Base-by-base conservation (phyloP, 37 sponge, comb jelly and placozoan species). In the Sycon ciliatum region DNA sequence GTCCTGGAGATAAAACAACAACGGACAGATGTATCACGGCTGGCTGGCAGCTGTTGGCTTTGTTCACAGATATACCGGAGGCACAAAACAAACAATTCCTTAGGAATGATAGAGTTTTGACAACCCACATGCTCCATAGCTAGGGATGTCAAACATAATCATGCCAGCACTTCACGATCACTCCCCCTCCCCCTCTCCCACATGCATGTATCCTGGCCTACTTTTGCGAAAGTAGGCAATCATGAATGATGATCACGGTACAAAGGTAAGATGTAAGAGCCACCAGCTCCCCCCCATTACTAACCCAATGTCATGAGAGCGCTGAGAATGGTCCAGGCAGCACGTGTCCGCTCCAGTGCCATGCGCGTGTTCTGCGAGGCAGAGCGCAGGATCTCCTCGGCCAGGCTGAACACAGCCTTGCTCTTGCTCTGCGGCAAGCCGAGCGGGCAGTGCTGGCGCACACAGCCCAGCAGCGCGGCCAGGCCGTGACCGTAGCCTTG, bases 321-420 rank as follows among this genome's bases (percentile, higher is more conserved):
- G 36, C 85, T 85, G n/a, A 94, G 69, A 30, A 94, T 75, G 13
- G 79, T 74, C 95, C 95, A 94, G 30, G 90, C 90, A 63, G 80
- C 76, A 65, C 80, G 83, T 39, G 79, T 75, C 32, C 78, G 60
- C 2, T 78, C 70, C 27, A 73, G 58, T 18, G 83, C 65, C 35
- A 78, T 62, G 16, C 81, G 74, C 30, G 69, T 72, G 32, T 78
- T 78, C 62, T 78, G 79, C 32, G 68, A 40, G 23, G 81, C 81
- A 6, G 34, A 57, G 0, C 71, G 36, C 16, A 92, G 35, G 26
- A 92, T 72, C 57, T 81, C 79, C 67, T 82, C 64, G 6, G 79
- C 93, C 22, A 84, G 38, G 26, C n/a, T 30, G 35, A 83, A 74
- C 65, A 92, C 83, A 60, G 83, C 84, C 75, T 85, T 79, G 22